Conservation (phyloP, 2,113 vertebrate species). For the Athene cunicularia region DNA sequence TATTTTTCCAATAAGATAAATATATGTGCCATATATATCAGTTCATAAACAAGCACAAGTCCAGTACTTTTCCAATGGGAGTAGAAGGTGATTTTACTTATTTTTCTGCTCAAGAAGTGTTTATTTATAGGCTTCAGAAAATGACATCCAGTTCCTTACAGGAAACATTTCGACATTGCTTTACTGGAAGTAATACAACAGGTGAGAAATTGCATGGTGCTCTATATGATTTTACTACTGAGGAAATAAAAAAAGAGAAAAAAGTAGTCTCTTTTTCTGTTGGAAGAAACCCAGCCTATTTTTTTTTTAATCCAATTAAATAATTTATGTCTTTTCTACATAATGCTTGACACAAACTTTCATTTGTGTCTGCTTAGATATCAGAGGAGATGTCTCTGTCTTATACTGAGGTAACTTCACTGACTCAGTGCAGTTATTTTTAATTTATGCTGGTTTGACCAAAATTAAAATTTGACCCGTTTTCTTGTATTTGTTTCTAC, state of each 20-base stretch:
- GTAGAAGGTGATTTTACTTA: background rate
- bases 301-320: background rate
- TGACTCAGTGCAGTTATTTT: background rate
- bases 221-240: background rate
- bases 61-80: background rate
- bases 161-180: background rate
- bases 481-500: slow-evolving; percentile 12
- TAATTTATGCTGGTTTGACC: background rate
- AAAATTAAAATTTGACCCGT: background rate
- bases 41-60: background rate
- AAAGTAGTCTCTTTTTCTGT: background rate
- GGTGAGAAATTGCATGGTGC: background rate
- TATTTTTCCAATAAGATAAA: background rate
- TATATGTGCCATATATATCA: background rate
- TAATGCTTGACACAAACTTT: background rate
- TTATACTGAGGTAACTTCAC: background rate
- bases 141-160: background rate
- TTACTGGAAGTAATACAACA: background rate
- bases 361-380: background rate
- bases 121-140: background rate
- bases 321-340: background rate
- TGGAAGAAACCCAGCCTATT: background rate
- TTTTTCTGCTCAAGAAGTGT: background rate
- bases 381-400: background rate
- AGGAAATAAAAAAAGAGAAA: background rate